These are phyloP conservation scores for Columba livia DNA, from an alignment of 2,113 vertebrate species.

Conservation along the genomic window DNA sequence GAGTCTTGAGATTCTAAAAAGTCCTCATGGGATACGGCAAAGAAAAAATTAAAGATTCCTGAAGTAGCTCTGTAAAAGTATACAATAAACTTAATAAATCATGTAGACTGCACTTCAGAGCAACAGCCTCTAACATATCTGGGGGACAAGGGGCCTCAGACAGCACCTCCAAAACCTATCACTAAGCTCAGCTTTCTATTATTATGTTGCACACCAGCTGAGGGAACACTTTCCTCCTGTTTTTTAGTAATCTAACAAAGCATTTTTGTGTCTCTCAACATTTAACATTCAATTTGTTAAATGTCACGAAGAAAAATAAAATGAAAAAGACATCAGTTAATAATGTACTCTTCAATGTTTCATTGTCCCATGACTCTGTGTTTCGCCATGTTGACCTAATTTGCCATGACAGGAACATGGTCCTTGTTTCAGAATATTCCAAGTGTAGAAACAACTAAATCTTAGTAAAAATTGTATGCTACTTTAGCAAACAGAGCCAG, in stretches of 20 bases:
- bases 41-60: not conserved
- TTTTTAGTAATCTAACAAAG: constrained; percentile 24
- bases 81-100: constrained; percentile 1
- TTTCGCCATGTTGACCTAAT: constrained; percentile 75
- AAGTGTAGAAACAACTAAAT: constrained; percentile 55
- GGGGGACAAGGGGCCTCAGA: not conserved
- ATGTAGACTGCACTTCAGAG: not conserved
- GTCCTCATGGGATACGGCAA: not conserved
- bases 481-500: constrained; percentile 8
- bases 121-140: not conserved
- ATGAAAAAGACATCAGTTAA: constrained; percentile 70
- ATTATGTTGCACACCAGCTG: not conserved
- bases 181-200: not conserved
- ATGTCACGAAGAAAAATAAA: constrained; percentile 75
- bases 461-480: constrained; percentile 21
- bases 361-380: constrained; percentile 64
- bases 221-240: not conserved
- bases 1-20: not conserved
- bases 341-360: constrained; percentile 68
- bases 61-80: not conserved
- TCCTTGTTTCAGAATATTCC: constrained; percentile 68
- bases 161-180: not conserved
- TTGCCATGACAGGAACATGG: constrained; percentile 75
- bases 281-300: constrained; percentile 75
- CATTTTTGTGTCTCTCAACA: constrained; percentile 59